Evolutionary conservation across 2,888 invertebrate species (phyloP).

Genomic region (Heliconius ethilla): DNA sequence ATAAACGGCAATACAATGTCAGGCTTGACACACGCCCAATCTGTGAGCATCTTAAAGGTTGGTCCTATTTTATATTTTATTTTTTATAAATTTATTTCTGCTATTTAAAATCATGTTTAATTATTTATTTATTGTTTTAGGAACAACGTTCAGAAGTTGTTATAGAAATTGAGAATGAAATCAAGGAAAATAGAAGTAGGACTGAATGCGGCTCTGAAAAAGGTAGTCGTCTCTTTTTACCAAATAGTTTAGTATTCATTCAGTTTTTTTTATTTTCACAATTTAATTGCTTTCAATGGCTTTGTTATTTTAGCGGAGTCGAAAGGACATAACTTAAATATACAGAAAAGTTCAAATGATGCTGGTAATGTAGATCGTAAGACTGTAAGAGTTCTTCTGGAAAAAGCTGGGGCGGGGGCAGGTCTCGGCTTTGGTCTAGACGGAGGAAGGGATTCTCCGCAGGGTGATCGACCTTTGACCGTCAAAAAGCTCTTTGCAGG

Average conservation of each 20-base stretch:
- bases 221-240: constrained; percentile 52
- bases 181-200: constrained; percentile 57
- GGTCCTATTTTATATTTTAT: not conserved
- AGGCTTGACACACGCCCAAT: constrained; percentile 93
- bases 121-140: constrained; percentile 61
- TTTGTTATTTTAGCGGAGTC: constrained; percentile 66
- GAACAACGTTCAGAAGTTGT: constrained; percentile 90
- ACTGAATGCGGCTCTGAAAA: constrained; percentile 74
- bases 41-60: constrained; percentile 93
- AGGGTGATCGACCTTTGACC: constrained; percentile 93
- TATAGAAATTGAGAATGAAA: constrained; percentile 86
- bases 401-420: constrained; percentile 86
- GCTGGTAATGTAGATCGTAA: constrained; percentile 53
- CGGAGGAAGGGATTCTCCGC: constrained; percentile 94
- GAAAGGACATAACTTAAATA: constrained; percentile 58
- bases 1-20: constrained; percentile 93
- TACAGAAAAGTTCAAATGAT: constrained; percentile 47
- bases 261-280: not conserved
- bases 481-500: constrained; percentile 97
- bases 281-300: not conserved
- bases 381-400: constrained; percentile 73
- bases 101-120: not conserved
- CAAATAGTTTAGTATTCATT: not conserved
- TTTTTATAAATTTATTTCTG: not conserved
- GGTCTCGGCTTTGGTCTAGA: constrained; percentile 97